These are phyloP conservation scores for Mesorhabditis belari DNA, from an alignment of 2,888 invertebrate species.

Conservation along the genomic window DNA sequence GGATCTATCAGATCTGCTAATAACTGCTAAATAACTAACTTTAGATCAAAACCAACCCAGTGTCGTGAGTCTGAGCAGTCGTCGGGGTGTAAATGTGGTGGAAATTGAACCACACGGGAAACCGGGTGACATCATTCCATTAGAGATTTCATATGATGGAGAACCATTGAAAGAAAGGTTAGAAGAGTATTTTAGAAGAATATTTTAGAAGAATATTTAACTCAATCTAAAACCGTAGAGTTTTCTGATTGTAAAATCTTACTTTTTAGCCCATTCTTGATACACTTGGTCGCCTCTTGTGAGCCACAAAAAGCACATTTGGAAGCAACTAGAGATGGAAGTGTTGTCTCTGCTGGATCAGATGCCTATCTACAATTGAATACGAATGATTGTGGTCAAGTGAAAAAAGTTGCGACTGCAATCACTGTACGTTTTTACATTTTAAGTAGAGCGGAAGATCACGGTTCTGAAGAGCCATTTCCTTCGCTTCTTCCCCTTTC, in stretches of 20 bases:
- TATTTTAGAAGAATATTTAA: not conserved
- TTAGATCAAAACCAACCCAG: constrained; percentile 1
- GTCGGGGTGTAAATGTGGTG: not conserved
- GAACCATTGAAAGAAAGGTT: constrained; percentile 16
- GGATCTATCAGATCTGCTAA: too few relatives aligned
- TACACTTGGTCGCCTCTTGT: not conserved
- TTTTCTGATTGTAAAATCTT: not conserved
- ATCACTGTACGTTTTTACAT: constrained; percentile 11
- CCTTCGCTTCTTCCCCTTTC: too few relatives aligned
- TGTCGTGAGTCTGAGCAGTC: not conserved
- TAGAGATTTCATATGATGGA: constrained; percentile 25
- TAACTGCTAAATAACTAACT: too few relatives aligned
- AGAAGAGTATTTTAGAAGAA: not conserved
- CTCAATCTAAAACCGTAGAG: not conserved
- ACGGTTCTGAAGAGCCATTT: too few relatives aligned
- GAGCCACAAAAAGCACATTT: constrained; percentile 4
- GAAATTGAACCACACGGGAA: constrained; percentile 17
- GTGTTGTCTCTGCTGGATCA: constrained; percentile 15
- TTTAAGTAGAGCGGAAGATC: not conserved
- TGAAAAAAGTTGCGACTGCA: constrained; percentile 16
- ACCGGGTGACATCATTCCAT: constrained; percentile 14
- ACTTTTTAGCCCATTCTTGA: not conserved
- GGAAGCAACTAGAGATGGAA: constrained; percentile 15
- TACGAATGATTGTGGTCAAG: constrained; percentile 23
- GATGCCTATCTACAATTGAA: constrained; percentile 25